Evolutionary conservation across 2,113 vertebrate species (phyloP), one percentile per base, ranked within the genome.

Genomic region (Neotragus moschatus): DNA sequence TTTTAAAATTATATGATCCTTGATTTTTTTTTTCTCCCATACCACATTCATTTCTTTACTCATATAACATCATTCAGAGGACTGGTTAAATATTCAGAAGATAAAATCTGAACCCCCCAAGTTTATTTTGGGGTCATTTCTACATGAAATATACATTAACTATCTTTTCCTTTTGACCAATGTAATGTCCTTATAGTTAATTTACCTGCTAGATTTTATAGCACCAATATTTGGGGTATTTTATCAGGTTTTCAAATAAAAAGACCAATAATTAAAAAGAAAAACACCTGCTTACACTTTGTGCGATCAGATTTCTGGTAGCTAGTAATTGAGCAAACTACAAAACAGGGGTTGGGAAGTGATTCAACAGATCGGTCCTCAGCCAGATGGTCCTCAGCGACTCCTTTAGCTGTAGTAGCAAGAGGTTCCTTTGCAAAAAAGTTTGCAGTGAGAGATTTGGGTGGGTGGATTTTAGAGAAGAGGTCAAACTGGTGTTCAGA

Each of bases 1-100:
- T 7, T 97, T 96, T 94, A 43, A 84, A 90, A 94, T 91, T 96
- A 96, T 63, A 55, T 97, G 89, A 85, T 91, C 47, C 93, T 94
- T 92, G 45, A 55, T 93, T 96, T 82, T 96, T 97, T 95, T 49
- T 84, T 73, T 79, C 19, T 85, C 45, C 23, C n/a, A 66, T 81
- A 89, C 36, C 60, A 85, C n/a, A 96, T 82, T 97, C 97, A 92
- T 88, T 92, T 26, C 28, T 58, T 93, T 84, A 94, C 33, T 87
- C 82, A 91, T 63, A 87, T 25, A 70, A 43, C 86, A 61, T 33
- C 93, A 84, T 79, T 91, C 53, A 55, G 84, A 89, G 49, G 45
- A 55, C 28, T 84, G 56, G 94, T 84, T 91, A 63, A 89, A 70
- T 60, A 86, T 84, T 98, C 60, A 96, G 79, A 96, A 98, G 90